phyloP scores from a whole-genome alignment of 2,797 vertebrate species.

The Girardinus metallicus region DNA sequence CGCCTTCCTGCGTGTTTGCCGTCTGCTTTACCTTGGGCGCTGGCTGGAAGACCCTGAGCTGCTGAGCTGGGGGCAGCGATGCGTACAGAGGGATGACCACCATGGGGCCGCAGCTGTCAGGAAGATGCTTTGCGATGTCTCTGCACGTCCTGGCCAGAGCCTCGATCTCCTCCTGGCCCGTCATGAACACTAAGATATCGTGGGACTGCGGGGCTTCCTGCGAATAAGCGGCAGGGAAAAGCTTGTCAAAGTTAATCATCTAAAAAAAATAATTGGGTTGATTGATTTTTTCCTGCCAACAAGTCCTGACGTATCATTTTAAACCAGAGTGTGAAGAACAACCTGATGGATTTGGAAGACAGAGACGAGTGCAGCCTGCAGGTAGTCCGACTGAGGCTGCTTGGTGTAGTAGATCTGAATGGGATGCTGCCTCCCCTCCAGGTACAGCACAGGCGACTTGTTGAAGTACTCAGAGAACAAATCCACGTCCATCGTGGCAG shows the following conservation, averaged over 20 bases:
- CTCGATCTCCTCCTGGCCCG: constrained; percentile 98
- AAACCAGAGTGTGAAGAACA: not conserved
- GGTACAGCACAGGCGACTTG: constrained; percentile 93
- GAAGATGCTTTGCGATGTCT: constrained; percentile 92
- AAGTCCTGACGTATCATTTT: not conserved
- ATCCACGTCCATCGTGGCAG: constrained; percentile 98
- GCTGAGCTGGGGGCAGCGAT: constrained; percentile 90
- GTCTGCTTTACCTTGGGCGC: constrained; percentile 85
- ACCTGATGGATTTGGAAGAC: constrained; percentile 99
- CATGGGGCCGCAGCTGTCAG: constrained; percentile 86
- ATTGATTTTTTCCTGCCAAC: not conserved
- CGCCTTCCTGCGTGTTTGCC: not conserved
- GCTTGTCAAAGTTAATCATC: constrained; percentile 19
- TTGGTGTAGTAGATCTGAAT: constrained; percentile 96
- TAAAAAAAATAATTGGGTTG: not conserved
- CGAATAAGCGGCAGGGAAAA: constrained; percentile 12
- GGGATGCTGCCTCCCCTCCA: constrained; percentile 95
- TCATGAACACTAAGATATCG: constrained; percentile 96
- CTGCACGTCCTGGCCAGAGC: constrained; percentile 93
- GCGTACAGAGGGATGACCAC: constrained; percentile 91
- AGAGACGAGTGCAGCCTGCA: constrained; percentile 92
- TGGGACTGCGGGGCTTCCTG: constrained; percentile 91
- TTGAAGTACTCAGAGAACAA: constrained; percentile 95
- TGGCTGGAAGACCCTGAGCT: constrained; percentile 91
- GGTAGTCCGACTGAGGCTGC: constrained; percentile 91